Evolutionary conservation across 2,797 vertebrate genomes (phyloP).

Genomic region (Aldrovandia affinis): DNA sequence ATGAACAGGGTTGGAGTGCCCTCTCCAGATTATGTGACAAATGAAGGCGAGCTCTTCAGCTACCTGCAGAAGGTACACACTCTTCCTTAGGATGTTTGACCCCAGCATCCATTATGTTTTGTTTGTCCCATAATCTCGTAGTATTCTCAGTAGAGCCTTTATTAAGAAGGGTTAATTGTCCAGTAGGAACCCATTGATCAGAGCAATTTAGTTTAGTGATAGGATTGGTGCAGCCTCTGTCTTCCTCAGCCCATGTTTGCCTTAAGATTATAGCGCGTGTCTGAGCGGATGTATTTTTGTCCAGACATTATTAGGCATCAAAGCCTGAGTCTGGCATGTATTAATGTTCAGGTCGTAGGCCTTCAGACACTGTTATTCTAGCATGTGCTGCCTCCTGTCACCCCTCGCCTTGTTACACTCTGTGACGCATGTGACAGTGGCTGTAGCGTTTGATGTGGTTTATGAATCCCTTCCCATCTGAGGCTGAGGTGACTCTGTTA

Average conservation of each 20-base stretch:
- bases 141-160: background rate
- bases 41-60: conserved; percentile 78
- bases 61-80: conserved; percentile 81
- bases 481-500: background rate
- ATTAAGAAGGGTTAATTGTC: background rate
- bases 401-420: background rate
- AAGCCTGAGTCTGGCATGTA: background rate
- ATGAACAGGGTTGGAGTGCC: conserved; percentile 81
- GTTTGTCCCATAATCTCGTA: background rate
- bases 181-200: background rate
- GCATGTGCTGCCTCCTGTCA: background rate
- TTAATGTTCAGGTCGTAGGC: conserved; percentile 5
- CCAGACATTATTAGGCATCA: conserved; percentile 3
- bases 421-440: background rate
- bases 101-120: conserved; percentile 15
- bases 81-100: background rate
- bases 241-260: conserved; percentile 24
- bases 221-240: background rate
- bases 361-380: background rate
- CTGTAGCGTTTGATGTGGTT: background rate
- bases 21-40: conserved; percentile 78
- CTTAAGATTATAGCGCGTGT: conserved; percentile 38
- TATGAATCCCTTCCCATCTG: background rate
- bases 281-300: background rate
- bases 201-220: background rate